phyloP scores from a whole-genome alignment of 2,797 vertebrate genomes.

The Hippocampus kuda region DNA sequence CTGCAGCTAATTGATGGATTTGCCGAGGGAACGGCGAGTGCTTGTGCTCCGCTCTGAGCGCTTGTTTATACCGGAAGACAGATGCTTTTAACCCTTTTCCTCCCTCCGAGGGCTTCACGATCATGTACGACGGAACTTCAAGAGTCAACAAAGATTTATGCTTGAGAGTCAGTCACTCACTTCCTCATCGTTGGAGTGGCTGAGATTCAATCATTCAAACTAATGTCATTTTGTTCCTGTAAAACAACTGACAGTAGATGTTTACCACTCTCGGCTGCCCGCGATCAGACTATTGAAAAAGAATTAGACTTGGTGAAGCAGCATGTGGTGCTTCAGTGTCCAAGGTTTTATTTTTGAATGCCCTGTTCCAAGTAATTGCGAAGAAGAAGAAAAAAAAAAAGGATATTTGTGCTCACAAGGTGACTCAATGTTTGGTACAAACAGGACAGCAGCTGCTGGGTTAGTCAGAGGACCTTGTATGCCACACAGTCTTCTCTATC shows the following conservation, averaged over 20 bases:
- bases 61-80: constrained; percentile 61
- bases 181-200: background rate
- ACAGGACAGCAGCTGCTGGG: background rate
- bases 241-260: background rate
- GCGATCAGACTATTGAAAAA: background rate
- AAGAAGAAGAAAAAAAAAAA: background rate
- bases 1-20: constrained; percentile 73
- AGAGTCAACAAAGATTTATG: background rate
- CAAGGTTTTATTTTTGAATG: background rate
- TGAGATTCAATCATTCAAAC: background rate
- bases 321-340: background rate
- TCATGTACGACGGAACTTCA: background rate
- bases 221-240: background rate
- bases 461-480: background rate
- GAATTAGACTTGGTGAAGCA: background rate
- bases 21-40: constrained; percentile 62
- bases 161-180: background rate
- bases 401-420: background rate
- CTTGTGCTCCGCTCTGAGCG: constrained; percentile 51
- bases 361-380: background rate
- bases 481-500: background rate
- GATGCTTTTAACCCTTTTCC: constrained; percentile 51
- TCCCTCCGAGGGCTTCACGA: background rate
- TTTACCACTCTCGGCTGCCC: background rate
- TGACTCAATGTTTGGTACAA: background rate